Conservation (phyloP, 2,113 vertebrate genomes). For the Thalassoma bifasciatum region DNA sequence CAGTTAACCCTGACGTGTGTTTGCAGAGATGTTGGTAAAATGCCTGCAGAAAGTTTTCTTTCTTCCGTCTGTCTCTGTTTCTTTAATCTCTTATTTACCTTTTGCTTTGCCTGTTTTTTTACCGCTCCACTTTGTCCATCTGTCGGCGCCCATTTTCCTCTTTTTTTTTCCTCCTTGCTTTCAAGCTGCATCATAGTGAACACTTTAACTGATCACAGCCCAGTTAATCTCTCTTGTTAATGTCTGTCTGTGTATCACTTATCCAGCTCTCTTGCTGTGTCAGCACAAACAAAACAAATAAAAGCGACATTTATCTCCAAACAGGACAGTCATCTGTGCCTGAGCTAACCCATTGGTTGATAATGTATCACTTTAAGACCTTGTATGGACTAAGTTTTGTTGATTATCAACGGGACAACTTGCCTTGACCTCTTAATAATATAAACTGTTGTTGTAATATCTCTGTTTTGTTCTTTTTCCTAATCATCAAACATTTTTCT, state of each 20-base stretch:
- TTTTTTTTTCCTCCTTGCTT: conserved; percentile 35
- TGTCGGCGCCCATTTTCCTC: conserved; percentile 55
- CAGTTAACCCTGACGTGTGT: conserved; percentile 81
- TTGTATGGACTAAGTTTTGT: conserved; percentile 49
- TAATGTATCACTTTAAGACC: conserved; percentile 56
- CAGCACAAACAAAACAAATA: conserved; percentile 35
- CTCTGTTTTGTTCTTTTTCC: conserved; percentile 37
- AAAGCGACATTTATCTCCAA: conserved; percentile 46
- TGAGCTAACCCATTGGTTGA: conserved; percentile 53
- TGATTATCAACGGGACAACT: conserved; percentile 32
- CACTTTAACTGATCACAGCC: conserved; percentile 63
- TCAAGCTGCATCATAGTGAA: conserved; percentile 58
- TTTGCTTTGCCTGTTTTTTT: conserved; percentile 44
- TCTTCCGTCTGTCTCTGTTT: conserved; percentile 49
- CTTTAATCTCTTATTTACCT: conserved; percentile 73
- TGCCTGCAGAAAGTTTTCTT: conserved; percentile 73
- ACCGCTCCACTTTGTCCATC: conserved; percentile 53
- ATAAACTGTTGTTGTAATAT: conserved; percentile 15
- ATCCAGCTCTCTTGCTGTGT: conserved; percentile 41
- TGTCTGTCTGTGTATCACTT: conserved; percentile 44
- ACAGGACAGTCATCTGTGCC: conserved; percentile 33
- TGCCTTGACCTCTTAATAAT: conserved; percentile 50
- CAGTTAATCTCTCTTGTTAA: conserved; percentile 52
- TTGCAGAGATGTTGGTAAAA: conserved; percentile 71
- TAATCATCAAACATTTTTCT: conserved; percentile 20